Percentiles rank a stretch among this genome's conserved stretches.
Conservation (phyloP, 1,140 invertebrate genomes). For the Aradophagus sp. region DNA sequence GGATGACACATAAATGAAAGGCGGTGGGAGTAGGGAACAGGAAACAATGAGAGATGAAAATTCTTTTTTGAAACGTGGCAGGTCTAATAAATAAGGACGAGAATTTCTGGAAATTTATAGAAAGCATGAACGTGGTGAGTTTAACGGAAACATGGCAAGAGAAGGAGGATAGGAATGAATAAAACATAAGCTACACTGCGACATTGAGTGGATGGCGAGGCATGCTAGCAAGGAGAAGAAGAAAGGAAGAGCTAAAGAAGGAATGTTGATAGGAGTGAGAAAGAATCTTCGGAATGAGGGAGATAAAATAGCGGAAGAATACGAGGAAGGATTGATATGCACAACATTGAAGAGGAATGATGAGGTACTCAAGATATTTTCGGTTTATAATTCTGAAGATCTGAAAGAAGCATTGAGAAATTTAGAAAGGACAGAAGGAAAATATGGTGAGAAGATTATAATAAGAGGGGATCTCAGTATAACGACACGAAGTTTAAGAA, state of each 20-base stretch:
- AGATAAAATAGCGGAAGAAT: neutral
- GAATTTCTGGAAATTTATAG: neutral
- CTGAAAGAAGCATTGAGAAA: too few relatives aligned
- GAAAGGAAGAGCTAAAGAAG: conserved; percentile 1
- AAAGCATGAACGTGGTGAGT: neutral
- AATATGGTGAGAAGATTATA: too few relatives aligned
- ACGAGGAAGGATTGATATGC: neutral
- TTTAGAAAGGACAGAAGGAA: too few relatives aligned
- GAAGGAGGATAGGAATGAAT: neutral
- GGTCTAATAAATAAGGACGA: neutral
- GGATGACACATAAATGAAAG: neutral
- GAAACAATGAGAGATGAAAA: neutral
- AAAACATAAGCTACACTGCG: neutral
- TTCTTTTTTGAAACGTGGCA: neutral
- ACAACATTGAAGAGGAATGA: neutral
- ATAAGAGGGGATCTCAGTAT: neutral
- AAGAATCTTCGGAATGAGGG: neutral
- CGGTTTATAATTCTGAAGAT: too few relatives aligned
- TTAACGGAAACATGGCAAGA: neutral
- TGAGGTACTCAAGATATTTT: too few relatives aligned
- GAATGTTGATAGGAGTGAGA: neutral
- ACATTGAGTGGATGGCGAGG: neutral
- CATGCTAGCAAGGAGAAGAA: neutral
- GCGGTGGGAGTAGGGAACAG: neutral
- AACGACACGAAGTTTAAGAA: neutral